Base-by-base conservation (phyloP, 2,888 invertebrate species). In the Amaurobius ferox region DNA sequence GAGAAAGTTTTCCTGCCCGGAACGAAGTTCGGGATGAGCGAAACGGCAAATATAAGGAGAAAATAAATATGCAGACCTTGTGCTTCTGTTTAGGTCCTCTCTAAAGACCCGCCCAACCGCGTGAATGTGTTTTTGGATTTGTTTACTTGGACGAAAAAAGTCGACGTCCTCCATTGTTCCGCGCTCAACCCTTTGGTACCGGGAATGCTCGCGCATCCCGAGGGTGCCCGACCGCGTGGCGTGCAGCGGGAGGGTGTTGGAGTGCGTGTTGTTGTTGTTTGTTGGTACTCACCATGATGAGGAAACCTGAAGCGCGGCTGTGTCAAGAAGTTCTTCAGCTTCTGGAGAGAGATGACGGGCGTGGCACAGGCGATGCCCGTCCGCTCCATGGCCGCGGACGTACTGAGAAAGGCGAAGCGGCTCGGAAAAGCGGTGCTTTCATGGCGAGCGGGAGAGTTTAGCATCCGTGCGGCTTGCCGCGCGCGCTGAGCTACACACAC, bases 341-440 rank as follows among this genome's bases (percentile, higher is more conserved):
- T 89, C 87, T 89, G 88, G 71, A 89, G 83, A 61, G 89, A 89
- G 77, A 89, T 89, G 76, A 89, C 89, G 73, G 89, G 89, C 48
- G 89, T 88, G 64, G 87, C 89, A 64, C 88, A 88, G 26, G 80
- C 87, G 55, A 78, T 83, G 80, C 83, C 87, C 66, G 86, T 76
- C 30, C 88, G 64, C 48, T 88, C 88, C 88, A 86, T 86, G 73
- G 79, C 70, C 72, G 85, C 28, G 40, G 78, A 72, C 19, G 78
- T 70, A 64, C 74, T 64, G 70, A 86, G 79, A 73, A 86, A 86
- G 55, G 86, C 83, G 64, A 72, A 61, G 86, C 71, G 79, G 71
- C 62, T 74, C 28, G 73, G 78, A 78, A 79, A 67, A 73, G 62
- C 73, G 48, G 86, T 68, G 72, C 86, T 86, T 74, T 86, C 86